Evolutionary conservation across 64 coral and sea anemone species (phyloP).

Genomic region (Actinia equina): DNA sequence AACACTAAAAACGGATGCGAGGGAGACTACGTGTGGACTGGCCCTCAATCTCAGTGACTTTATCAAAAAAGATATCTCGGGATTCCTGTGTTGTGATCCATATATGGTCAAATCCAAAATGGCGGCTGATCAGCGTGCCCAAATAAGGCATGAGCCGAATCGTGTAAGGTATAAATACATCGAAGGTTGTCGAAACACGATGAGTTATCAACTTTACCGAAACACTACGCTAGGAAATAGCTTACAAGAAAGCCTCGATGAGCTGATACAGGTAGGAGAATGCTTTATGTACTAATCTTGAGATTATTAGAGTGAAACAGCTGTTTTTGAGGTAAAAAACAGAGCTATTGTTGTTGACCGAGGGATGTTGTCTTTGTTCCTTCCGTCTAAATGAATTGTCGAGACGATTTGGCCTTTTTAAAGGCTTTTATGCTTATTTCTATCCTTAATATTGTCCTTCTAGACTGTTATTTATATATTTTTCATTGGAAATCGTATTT

Average conservation of each 20-base stretch:
- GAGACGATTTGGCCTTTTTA: no score
- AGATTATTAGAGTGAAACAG: neutral
- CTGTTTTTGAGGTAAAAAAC: neutral
- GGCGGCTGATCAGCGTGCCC: conserved; percentile 62
- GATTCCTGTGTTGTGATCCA: conserved; percentile 5
- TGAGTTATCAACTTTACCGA: conserved; percentile 99
- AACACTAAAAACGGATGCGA: no score
- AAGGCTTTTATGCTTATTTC: neutral
- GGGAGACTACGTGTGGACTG: no score
- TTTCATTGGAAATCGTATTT: neutral
- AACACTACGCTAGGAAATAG: conserved; percentile 98
- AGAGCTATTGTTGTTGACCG: neutral
- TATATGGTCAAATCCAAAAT: conserved; percentile 96
- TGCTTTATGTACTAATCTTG: neutral
- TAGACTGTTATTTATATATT: neutral
- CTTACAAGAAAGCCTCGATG: conserved; percentile 95
- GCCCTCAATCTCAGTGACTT: no score
- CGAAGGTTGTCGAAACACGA: conserved; percentile 32
- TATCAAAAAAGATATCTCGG: no score
- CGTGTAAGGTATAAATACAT: conserved; percentile 86
- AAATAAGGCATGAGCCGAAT: conserved; percentile 85
- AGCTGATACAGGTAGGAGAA: conserved; percentile 86
- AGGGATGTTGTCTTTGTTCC: neutral
- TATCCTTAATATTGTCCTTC: neutral
- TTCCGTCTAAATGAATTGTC: neutral